Conservation (phyloP, 2,888 invertebrate species). For the Creontiades dilutus region DNA sequence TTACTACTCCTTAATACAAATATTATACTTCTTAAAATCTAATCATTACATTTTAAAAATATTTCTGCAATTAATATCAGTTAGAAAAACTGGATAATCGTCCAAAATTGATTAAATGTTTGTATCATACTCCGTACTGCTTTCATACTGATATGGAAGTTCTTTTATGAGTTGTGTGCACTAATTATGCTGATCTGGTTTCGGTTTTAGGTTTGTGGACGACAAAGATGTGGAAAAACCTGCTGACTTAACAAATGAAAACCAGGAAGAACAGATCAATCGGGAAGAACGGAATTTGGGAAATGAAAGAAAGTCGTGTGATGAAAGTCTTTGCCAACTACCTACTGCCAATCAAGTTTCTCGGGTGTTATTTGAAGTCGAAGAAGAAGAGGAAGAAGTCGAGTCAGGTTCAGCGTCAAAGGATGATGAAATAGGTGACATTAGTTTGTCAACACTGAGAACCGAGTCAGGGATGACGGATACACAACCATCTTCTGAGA, state of each 20-base stretch:
- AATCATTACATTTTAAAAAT: no score
- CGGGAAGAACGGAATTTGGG: background rate
- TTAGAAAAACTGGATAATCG: no score
- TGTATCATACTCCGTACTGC: no score
- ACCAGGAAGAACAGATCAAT: background rate
- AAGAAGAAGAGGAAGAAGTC: slow-evolving; percentile 57
- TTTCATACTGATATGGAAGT: no score
- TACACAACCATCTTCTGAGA: background rate
- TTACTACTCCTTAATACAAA: no score
- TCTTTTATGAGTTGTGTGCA: no score
- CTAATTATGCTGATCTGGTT: background rate
- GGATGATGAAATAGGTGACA: no score
- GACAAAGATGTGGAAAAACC: background rate
- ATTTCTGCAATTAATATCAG: no score
- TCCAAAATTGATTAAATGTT: no score
- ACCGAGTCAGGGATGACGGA: background rate
- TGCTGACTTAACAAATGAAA: no score
- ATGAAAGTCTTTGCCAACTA: background rate
- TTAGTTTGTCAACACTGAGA: slow-evolving; percentile 18
- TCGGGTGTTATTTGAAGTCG: slow-evolving; percentile 52
- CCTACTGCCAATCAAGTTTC: background rate
- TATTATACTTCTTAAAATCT: no score
- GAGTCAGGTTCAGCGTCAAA: background rate
- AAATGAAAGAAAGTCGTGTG: background rate
- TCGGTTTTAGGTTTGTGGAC: background rate